Percentiles rank a stretch among this genome's conserved stretches.
These are phyloP conservation scores for Maconellicoccus hirsutus DNA, from an alignment of 1,140 invertebrate species.

Conservation along the genomic window DNA sequence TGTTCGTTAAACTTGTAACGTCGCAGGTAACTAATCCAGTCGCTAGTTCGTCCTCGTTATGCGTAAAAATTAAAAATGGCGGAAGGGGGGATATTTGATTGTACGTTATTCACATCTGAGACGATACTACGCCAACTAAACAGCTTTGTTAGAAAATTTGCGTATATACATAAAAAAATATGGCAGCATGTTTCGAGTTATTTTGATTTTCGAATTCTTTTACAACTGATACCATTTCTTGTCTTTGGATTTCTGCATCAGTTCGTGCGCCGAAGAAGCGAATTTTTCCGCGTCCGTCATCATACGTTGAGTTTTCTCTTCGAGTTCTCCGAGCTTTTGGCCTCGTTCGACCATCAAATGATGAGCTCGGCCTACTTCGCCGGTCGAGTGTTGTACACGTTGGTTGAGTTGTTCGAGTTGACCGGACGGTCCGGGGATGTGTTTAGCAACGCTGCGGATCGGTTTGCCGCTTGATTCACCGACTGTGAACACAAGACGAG, in stretches of 20 bases:
- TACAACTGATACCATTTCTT: slow-evolving; percentile 99
- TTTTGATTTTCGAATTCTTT: slow-evolving; percentile 35
- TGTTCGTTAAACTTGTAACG: too few species aligned
- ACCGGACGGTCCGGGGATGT: slow-evolving; percentile 62
- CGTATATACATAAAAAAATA: background rate
- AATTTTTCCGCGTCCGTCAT: slow-evolving; percentile 81
- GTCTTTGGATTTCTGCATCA: slow-evolving; percentile 96
- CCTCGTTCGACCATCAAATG: slow-evolving; percentile 81
- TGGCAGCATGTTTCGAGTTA: background rate
- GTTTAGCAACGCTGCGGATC: slow-evolving; percentile 72
- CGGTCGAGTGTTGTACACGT: slow-evolving; percentile 52
- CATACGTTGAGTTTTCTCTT: slow-evolving; percentile 87
- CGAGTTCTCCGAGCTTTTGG: slow-evolving; percentile 81
- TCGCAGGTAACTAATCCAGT: too few species aligned
- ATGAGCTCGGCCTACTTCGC: slow-evolving; percentile 67
- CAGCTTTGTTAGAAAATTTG: too few species aligned
- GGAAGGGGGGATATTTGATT: too few species aligned
- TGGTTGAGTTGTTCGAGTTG: slow-evolving; percentile 56
- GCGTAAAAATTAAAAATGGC: too few species aligned
- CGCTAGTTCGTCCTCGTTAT: too few species aligned
- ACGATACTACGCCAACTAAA: too few species aligned
- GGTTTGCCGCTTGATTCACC: slow-evolving; percentile 87
- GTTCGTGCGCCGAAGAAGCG: slow-evolving; percentile 69
- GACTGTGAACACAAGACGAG: slow-evolving; percentile 55
- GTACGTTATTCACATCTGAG: background rate